Conservation (phyloP, 1,140 invertebrate species). For the Ruditapes philippinarum region DNA sequence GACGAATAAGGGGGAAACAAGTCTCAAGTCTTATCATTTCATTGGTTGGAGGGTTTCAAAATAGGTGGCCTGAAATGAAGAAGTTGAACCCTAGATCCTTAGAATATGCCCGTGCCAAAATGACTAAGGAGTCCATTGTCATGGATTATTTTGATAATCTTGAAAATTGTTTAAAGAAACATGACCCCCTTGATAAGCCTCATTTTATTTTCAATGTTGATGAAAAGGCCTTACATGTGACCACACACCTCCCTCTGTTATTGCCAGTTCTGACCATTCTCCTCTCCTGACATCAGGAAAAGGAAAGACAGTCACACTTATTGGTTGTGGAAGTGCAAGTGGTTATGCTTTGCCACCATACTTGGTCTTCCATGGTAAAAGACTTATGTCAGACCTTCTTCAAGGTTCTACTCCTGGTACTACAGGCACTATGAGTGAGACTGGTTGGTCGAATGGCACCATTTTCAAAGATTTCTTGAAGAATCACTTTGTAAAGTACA, state of each 20-base stretch:
- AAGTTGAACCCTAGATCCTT: neutral
- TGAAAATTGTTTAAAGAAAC: neutral
- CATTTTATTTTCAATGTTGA: slow-evolving; percentile 85
- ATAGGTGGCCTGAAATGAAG: slow-evolving; percentile 43
- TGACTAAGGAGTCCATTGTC: neutral
- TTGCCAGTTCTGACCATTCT: neutral
- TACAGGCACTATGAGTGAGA: slow-evolving; percentile 12
- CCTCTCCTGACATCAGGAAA: slow-evolving; percentile 83
- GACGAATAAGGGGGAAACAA: no score
- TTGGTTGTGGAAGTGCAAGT: slow-evolving; percentile 84
- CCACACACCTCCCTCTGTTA: slow-evolving; percentile 74
- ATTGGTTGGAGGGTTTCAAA: slow-evolving; percentile 18
- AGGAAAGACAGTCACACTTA: slow-evolving; percentile 85
- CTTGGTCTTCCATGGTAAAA: slow-evolving; percentile 84
- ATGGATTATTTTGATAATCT: slow-evolving; percentile 24
- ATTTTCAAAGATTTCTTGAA: slow-evolving; percentile 43
- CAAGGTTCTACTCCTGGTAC: neutral
- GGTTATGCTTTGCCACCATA: slow-evolving; percentile 82
- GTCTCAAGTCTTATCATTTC: neutral
- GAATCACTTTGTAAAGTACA: slow-evolving; percentile 23
- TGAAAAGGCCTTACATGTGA: slow-evolving; percentile 85
- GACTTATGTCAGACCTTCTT: slow-evolving; percentile 77
- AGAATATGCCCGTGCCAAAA: slow-evolving; percentile 18
- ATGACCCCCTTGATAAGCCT: slow-evolving; percentile 73
- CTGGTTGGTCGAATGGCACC: slow-evolving; percentile 38